Conservation (phyloP, 2,888 invertebrate species). For the Argyra leucocephala region DNA sequence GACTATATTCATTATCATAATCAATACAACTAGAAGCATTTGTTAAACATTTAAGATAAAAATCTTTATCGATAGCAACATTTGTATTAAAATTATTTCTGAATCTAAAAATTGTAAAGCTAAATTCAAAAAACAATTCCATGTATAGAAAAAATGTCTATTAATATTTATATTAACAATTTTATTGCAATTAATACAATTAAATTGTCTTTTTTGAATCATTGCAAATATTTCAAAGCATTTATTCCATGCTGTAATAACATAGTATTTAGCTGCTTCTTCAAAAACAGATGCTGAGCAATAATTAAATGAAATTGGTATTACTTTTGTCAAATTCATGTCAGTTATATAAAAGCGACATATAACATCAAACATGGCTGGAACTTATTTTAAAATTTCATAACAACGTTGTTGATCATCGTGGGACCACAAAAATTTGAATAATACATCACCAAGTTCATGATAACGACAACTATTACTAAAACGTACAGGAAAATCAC, state of each 20-base stretch:
- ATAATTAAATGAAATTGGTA: constrained; percentile 39
- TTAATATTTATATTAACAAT: constrained; percentile 34
- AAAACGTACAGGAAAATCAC: constrained; percentile 40
- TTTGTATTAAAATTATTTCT: constrained; percentile 37
- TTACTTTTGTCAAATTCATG: constrained; percentile 37
- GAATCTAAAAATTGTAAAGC: constrained; percentile 37
- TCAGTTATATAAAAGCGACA: constrained; percentile 41
- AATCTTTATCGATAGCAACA: constrained; percentile 41
- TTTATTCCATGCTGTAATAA: constrained; percentile 35
- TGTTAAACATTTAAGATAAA: constrained; percentile 40
- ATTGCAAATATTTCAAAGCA: constrained; percentile 41
- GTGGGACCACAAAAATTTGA: constrained; percentile 43
- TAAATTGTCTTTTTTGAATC: constrained; percentile 37
- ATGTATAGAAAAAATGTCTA: constrained; percentile 41
- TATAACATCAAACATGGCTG: constrained; percentile 38
- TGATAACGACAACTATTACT: constrained; percentile 38
- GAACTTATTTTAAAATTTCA: constrained; percentile 38
- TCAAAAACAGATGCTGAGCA: constrained; percentile 37
- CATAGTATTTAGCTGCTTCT: constrained; percentile 36
- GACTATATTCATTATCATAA: background rate
- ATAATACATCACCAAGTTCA: constrained; percentile 36
- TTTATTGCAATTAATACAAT: constrained; percentile 40
- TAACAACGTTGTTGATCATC: constrained; percentile 41
- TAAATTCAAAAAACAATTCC: constrained; percentile 40
- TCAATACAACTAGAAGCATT: constrained; percentile 22